phyloP scores from a whole-genome alignment of 2,888 invertebrate species.

The Cryptosula pallasiana region DNA sequence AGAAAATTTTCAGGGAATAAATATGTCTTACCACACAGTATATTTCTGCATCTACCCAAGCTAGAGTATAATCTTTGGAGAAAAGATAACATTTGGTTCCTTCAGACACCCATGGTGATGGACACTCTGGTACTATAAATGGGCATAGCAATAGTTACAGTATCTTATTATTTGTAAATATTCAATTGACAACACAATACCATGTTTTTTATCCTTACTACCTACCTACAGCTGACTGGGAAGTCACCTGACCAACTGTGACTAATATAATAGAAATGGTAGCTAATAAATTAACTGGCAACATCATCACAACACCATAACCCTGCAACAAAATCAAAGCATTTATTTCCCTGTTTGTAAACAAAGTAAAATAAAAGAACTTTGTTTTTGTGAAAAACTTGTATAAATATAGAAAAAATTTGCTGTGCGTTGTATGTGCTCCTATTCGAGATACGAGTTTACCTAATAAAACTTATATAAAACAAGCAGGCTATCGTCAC shows the following conservation, averaged over 20 bases:
- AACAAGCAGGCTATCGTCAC: too few relatives aligned
- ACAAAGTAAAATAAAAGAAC: too few relatives aligned
- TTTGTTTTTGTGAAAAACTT: too few relatives aligned
- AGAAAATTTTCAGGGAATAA: too few relatives aligned
- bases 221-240: neutral
- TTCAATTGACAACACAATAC: neutral
- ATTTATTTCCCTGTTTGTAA: too few relatives aligned
- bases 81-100: neutral
- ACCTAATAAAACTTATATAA: too few relatives aligned
- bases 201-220: neutral
- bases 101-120: slow-evolving; percentile 8
- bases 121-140: slow-evolving; percentile 7
- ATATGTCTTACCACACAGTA: slow-evolving; percentile 9
- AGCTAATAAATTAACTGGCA: neutral
- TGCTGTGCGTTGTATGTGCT: too few relatives aligned
- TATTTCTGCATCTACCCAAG: slow-evolving; percentile 17
- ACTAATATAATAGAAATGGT: neutral
- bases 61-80: neutral
- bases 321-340: neutral
- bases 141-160: too few relatives aligned
- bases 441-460: too few relatives aligned
- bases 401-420: too few relatives aligned
- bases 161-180: neutral
- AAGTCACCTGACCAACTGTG: neutral
- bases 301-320: neutral